These are phyloP conservation scores for Lochmaea capreae DNA, from an alignment of 2,888 invertebrate genomes.

Conservation along the genomic window DNA sequence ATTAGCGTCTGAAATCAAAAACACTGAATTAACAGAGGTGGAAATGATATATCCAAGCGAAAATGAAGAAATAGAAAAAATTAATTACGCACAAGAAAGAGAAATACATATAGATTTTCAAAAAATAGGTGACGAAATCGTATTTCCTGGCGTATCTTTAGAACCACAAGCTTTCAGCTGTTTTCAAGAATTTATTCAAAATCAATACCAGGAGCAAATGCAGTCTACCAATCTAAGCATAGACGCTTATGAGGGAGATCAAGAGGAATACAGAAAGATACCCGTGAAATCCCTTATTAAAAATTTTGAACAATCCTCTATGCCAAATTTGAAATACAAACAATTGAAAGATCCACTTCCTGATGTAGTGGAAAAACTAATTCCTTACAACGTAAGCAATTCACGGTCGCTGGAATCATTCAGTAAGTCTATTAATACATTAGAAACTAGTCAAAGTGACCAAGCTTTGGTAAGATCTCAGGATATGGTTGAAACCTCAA, in stretches of 20 bases:
- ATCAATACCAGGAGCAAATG: slow-evolving; percentile 24
- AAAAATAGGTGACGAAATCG: slow-evolving; percentile 57
- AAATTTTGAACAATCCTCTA: slow-evolving; percentile 73
- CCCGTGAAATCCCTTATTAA: slow-evolving; percentile 69
- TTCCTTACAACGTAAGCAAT: slow-evolving; percentile 26
- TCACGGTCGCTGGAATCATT: slow-evolving; percentile 21
- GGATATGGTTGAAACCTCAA: slow-evolving; percentile 53
- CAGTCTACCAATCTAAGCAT: slow-evolving; percentile 14
- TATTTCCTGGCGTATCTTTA: slow-evolving; percentile 41
- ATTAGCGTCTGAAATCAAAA: slow-evolving; percentile 53
- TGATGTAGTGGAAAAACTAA: slow-evolving; percentile 58
- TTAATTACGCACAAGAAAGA: slow-evolving; percentile 60
- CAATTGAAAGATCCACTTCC: slow-evolving; percentile 64
- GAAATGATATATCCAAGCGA: slow-evolving; percentile 56
- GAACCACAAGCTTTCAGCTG: slow-evolving; percentile 22
- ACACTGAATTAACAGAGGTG: slow-evolving; percentile 56
- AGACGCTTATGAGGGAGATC: slow-evolving; percentile 33
- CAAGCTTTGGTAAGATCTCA: slow-evolving; percentile 10
- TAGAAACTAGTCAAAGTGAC: slow-evolving; percentile 15
- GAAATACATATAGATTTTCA: slow-evolving; percentile 62
- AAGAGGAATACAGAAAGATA: slow-evolving; percentile 63
- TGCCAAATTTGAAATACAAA: slow-evolving; percentile 69
- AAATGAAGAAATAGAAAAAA: slow-evolving; percentile 61
- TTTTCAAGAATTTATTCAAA: slow-evolving; percentile 28
- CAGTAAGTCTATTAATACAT: slow-evolving; percentile 18